A percentile compares a stretch with the other conserved stretches of the same genome.
phyloP scores from a whole-genome alignment of 2,797 vertebrate species.

The Halcyon chelicuti region DNA sequence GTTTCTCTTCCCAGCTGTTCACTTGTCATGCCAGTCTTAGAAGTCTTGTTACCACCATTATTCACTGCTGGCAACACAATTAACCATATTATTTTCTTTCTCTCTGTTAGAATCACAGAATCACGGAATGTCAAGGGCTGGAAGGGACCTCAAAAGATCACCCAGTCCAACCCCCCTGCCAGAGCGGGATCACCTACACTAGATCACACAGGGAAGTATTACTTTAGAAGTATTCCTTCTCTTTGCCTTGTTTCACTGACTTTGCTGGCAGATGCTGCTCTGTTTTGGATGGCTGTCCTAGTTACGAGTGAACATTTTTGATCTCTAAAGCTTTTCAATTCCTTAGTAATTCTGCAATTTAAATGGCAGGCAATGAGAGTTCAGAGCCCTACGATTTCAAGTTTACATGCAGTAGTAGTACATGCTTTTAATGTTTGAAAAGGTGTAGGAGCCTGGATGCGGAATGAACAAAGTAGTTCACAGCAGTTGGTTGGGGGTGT shows the following conservation, averaged over 20 bases:
- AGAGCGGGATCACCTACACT: too few relatives aligned
- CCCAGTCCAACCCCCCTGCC: too few relatives aligned
- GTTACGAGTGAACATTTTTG: background rate
- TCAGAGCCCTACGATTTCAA: slow-evolving; percentile 53
- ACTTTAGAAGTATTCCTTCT: background rate
- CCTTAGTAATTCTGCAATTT: background rate
- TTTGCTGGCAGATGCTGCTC: background rate
- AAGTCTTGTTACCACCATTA: background rate
- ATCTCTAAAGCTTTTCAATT: background rate
- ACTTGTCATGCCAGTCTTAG: background rate
- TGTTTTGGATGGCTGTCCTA: background rate
- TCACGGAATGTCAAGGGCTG: too few relatives aligned
- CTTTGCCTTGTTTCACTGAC: background rate
- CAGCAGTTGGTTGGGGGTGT: slow-evolving; percentile 26
- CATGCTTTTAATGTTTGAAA: slow-evolving; percentile 55
- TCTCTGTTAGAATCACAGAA: too few relatives aligned
- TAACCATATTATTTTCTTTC: background rate
- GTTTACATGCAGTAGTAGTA: slow-evolving; percentile 53
- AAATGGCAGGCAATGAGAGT: slow-evolving; percentile 42
- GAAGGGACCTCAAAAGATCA: too few relatives aligned
- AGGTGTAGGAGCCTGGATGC: slow-evolving; percentile 50
- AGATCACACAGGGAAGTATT: too few relatives aligned
- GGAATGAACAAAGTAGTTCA: slow-evolving; percentile 69
- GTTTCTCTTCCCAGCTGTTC: background rate
- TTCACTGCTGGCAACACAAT: background rate